phyloP scores from a whole-genome alignment of 2,797 vertebrate species.

The Stomatorhinus walkeri region DNA sequence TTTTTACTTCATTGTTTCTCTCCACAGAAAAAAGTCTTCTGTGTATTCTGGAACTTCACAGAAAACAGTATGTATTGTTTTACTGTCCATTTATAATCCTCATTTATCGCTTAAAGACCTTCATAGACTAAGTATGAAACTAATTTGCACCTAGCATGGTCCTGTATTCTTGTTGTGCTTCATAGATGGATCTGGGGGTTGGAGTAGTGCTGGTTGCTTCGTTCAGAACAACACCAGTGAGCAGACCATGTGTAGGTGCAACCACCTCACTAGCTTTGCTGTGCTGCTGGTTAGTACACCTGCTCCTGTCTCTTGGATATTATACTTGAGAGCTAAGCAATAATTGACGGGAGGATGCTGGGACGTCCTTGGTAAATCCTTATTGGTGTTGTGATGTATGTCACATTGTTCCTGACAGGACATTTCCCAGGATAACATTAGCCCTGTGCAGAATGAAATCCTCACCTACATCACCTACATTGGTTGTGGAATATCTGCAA shows the following conservation, averaged over 20 bases:
- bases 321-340: background rate
- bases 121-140: background rate
- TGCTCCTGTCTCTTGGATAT: background rate
- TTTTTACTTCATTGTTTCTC: conserved; percentile 23
- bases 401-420: conserved; percentile 57
- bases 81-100: background rate
- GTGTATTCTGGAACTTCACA: conserved; percentile 83
- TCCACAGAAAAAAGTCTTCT: conserved; percentile 64
- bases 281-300: conserved; percentile 76
- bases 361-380: background rate
- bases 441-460: conserved; percentile 61
- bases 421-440: conserved; percentile 53
- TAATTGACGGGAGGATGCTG: background rate
- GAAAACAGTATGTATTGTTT: conserved; percentile 63
- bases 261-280: conserved; percentile 90
- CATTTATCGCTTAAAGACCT: background rate
- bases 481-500: conserved; percentile 87
- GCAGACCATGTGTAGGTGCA: conserved; percentile 79
- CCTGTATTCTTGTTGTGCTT: background rate
- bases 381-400: conserved; percentile 7
- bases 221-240: conserved; percentile 60
- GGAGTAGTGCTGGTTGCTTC: conserved; percentile 73
- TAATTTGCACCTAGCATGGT: background rate
- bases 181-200: conserved; percentile 67
- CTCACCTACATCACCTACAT: conserved; percentile 89